Percentiles rank a stretch among this genome's conserved stretches.
Evolutionary conservation across 1,140 invertebrate genomes (phyloP).

Genomic region (Drosophila nigrodunni): DNA sequence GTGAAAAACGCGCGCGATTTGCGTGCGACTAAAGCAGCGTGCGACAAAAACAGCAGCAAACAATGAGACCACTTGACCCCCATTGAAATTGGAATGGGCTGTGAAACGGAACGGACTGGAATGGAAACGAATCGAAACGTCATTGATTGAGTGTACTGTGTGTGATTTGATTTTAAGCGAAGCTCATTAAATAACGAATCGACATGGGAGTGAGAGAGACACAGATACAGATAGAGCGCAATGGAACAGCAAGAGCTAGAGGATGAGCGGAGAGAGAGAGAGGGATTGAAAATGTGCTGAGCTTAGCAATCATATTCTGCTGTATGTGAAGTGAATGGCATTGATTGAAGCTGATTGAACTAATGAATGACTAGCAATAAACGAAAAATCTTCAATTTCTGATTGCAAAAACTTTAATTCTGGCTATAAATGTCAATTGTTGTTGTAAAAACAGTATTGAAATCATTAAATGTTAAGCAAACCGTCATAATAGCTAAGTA

Average conservation of each 20-base stretch:
- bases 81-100: conserved; percentile 1
- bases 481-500: no score
- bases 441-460: no score
- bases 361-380: conserved; percentile 45
- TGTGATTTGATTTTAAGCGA: conserved; percentile 52
- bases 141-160: conserved; percentile 28
- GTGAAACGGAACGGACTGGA: background rate
- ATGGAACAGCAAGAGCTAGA: background rate
- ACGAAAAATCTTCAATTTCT: background rate
- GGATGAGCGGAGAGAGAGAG: no score
- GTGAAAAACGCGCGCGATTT: conserved; percentile 43
- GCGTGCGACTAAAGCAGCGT: conserved; percentile 39
- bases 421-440: no score
- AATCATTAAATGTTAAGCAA: no score
- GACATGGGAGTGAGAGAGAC: conserved; percentile 42
- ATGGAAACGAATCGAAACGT: background rate
- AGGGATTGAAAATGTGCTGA: conserved; percentile 4
- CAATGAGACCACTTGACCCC: conserved; percentile 27
- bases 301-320: conserved; percentile 34
- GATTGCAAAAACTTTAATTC: conserved; percentile 4
- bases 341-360: conserved; percentile 54
- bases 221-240: conserved; percentile 26
- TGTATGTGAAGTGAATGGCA: conserved; percentile 30
- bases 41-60: conserved; percentile 2
- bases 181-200: conserved; percentile 61